phyloP scores from a whole-genome alignment of 2,888 invertebrate species.

The Calameuta idolon region DNA sequence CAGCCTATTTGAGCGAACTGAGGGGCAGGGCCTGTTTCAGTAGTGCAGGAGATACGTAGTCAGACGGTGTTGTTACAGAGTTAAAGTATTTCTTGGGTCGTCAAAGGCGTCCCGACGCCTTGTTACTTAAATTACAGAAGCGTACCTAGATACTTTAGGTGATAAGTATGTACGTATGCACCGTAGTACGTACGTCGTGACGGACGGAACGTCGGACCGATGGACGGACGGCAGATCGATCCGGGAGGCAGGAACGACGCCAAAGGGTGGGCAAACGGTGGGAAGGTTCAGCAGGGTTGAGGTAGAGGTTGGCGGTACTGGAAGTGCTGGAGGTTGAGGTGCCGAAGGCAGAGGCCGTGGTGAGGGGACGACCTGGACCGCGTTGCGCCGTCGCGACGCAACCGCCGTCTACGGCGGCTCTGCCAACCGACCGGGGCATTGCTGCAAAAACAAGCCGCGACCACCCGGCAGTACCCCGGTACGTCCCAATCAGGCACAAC shows the following conservation, averaged over 20 bases:
- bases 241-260: slow-evolving; percentile 31
- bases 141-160: neutral
- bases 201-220: slow-evolving; percentile 26
- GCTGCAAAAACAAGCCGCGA: slow-evolving; percentile 54
- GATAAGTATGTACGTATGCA: neutral
- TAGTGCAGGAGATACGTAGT: too few relatives aligned
- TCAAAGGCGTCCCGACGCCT: neutral
- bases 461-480: slow-evolving; percentile 52
- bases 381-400: slow-evolving; percentile 17
- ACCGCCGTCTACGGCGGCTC: slow-evolving; percentile 17
- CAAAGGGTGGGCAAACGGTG: slow-evolving; percentile 18
- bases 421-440: slow-evolving; percentile 30
- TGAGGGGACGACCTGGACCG: slow-evolving; percentile 6
- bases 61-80: too few relatives aligned
- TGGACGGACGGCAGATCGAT: slow-evolving; percentile 36
- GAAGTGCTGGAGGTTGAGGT: slow-evolving; percentile 20
- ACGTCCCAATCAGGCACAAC: slow-evolving; percentile 45
- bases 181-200: slow-evolving; percentile 29
- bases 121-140: neutral
- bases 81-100: neutral
- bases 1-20: neutral
- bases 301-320: slow-evolving; percentile 11
- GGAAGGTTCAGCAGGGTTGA: slow-evolving; percentile 17
- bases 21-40: too few relatives aligned
- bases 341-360: slow-evolving; percentile 15